Conservation (phyloP, 2,113 vertebrate genomes). For the Cyanoramphus novaezelandiae region DNA sequence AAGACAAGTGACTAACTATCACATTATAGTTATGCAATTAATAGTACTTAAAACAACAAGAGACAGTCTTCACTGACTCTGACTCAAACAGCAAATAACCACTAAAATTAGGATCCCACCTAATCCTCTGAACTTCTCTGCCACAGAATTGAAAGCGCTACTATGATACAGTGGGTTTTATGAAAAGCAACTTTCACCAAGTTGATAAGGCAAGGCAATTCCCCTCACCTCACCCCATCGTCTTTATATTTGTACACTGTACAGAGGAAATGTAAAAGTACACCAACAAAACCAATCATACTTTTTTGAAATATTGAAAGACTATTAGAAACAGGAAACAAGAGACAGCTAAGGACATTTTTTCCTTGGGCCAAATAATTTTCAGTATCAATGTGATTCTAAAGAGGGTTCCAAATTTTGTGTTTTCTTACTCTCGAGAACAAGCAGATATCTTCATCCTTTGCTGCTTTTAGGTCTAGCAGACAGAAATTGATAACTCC, state of each 20-base stretch:
- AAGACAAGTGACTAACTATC: neutral
- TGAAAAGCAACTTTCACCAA: neutral
- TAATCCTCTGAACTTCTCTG: neutral
- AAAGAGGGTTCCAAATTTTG: neutral
- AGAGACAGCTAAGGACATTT: neutral
- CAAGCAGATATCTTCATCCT: neutral
- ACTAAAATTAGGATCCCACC: neutral
- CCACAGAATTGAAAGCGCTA: neutral
- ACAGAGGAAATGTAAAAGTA: neutral
- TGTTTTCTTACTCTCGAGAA: neutral
- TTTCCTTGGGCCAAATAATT: neutral
- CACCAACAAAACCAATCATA: neutral
- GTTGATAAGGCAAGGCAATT: fast-evolving
- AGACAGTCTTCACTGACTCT: neutral
- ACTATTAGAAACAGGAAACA: neutral
- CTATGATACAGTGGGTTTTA: neutral
- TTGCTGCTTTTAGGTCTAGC: neutral
- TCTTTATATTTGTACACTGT: neutral
- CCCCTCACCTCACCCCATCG: neutral
- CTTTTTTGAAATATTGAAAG: neutral
- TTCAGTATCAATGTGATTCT: neutral
- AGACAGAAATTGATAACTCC: neutral
- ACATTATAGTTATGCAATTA: neutral
- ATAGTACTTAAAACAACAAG: neutral
- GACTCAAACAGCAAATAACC: neutral